Evolutionary conservation across 2,113 vertebrate species (phyloP).

Genomic region (Hyla sarda): DNA sequence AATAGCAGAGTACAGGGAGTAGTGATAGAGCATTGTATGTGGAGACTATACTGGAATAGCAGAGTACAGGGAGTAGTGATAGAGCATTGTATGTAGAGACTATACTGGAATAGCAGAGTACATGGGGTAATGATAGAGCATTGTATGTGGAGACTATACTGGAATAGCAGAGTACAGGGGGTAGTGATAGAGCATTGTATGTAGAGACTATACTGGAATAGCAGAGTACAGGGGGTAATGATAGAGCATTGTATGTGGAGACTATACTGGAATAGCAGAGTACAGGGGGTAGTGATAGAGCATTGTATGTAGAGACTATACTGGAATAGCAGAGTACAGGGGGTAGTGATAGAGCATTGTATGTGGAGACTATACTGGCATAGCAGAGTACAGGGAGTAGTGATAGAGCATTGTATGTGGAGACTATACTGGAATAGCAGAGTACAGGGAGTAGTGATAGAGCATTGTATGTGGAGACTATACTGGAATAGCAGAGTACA

Average conservation of each 20-base stretch:
- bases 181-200: background rate
- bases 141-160: background rate
- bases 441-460: background rate
- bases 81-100: background rate
- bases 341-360: background rate
- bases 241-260: background rate
- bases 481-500: background rate
- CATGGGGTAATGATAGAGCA: background rate
- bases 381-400: background rate
- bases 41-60: too few relatives aligned
- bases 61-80: background rate
- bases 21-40: background rate
- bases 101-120: slow-evolving; percentile 5
- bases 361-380: background rate
- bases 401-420: too few relatives aligned
- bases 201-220: background rate
- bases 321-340: background rate
- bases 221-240: background rate
- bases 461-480: background rate
- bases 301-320: background rate
- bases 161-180: background rate
- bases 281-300: background rate
- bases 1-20: too few relatives aligned
- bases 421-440: background rate
- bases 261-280: background rate